phyloP scores from a whole-genome alignment of 2,797 vertebrate genomes.

The Anisognathus igniventris region DNA sequence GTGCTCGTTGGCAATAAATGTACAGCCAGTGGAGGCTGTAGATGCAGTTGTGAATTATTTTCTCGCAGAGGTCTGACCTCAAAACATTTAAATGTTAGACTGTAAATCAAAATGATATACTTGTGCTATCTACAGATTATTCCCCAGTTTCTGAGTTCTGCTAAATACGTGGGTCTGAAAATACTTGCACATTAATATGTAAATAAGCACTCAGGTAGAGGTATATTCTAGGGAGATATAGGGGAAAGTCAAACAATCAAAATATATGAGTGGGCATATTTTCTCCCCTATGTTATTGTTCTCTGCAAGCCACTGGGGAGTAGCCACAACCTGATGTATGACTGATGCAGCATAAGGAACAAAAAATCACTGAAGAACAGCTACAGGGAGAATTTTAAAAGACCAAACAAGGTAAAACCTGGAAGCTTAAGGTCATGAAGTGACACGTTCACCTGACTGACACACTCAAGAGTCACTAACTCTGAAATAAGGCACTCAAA shows the following conservation, averaged over 20 bases:
- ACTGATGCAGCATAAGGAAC: constrained; percentile 34
- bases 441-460: background rate
- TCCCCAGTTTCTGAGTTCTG: constrained; percentile 32
- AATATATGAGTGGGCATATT: constrained; percentile 54
- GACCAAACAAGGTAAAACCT: background rate
- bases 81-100: constrained; percentile 75
- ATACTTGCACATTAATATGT: constrained; percentile 56
- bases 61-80: constrained; percentile 71
- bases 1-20: constrained; percentile 66
- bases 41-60: constrained; percentile 72
- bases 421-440: background rate
- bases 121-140: constrained; percentile 56
- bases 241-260: constrained; percentile 37
- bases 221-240: constrained; percentile 7
- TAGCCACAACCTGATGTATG: constrained; percentile 46
- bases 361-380: background rate
- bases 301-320: constrained; percentile 40
- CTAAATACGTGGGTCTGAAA: constrained; percentile 57
- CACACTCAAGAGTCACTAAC: background rate
- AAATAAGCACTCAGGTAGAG: constrained; percentile 62
- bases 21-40: constrained; percentile 57
- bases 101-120: constrained; percentile 72
- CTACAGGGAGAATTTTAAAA: background rate
- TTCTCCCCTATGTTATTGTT: constrained; percentile 52
- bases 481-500: background rate